A percentile compares a stretch with the other conserved stretches of the same genome.
These are phyloP conservation scores for Athrips mouffetella DNA, from an alignment of 2,888 invertebrate genomes.

Conservation along the genomic window DNA sequence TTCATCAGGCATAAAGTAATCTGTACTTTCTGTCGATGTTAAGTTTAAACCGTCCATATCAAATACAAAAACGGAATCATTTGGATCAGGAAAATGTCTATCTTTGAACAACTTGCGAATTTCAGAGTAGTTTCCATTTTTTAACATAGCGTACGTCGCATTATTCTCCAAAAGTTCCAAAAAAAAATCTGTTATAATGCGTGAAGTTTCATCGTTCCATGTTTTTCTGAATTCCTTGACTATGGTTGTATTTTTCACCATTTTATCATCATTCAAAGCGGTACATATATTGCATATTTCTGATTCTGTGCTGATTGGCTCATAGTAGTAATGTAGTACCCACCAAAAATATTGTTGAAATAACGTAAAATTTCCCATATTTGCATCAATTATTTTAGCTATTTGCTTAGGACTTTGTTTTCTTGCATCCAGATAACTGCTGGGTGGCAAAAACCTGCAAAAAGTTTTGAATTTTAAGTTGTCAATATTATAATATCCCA, in stretches of 20 bases:
- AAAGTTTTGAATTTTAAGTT: too few relatives aligned
- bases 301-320: not conserved
- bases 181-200: not conserved
- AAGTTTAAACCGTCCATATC: not conserved
- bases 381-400: constrained; percentile 28
- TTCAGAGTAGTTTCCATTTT: not conserved
- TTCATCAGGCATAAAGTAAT: constrained; percentile 4
- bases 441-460: constrained; percentile 30
- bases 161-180: not conserved
- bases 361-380: constrained; percentile 23
- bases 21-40: not conserved
- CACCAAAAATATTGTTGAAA: constrained; percentile 34
- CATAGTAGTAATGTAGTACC: constrained; percentile 29
- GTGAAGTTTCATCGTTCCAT: constrained; percentile 26
- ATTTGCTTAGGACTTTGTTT: constrained; percentile 26
- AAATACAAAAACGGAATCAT: not conserved
- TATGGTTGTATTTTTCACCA: constrained; percentile 17
- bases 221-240: constrained; percentile 25
- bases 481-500: too few relatives aligned
- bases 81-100: not conserved
- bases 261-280: constrained; percentile 24
- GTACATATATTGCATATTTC: constrained; percentile 30
- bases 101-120: not conserved
- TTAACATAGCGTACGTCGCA: not conserved
- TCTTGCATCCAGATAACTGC: constrained; percentile 32